Base-by-base conservation (phyloP, 2,888 invertebrate genomes). In the Eupithecia inturbata region DNA sequence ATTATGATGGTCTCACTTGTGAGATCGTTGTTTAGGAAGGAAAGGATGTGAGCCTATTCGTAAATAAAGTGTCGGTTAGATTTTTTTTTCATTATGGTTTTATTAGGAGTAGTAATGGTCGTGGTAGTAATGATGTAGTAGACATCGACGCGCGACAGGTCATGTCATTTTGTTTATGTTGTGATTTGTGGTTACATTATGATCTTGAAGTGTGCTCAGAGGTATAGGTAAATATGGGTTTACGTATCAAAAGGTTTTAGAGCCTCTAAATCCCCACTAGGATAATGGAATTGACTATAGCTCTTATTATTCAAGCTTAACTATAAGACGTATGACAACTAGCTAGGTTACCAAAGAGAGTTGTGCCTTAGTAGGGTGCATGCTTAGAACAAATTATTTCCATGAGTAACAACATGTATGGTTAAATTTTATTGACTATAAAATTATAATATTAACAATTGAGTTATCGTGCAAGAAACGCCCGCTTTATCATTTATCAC, bases 1-100 rank as follows among this genome's bases (percentile, higher is more conserved):
- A 71, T 67, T 74, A 63, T 67, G 16, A 49, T n/a, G n/a, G 60
- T 39, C 36, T 66, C 66, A 39, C 63, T 64, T 64, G 19, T 31
- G 49, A 22, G 22, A n/a, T 22, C 19, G 28, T 16, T 31, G 19
- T 19, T 26, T 31, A 19, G 33, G 10, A 33, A 22, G 63, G 3
- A n/a, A 33, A 9, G 31, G 28, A 28, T 12, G 1, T 57, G 12
- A 45, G 19, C 6, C 19, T 45, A 45, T 7, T 19, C 5, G 31
- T 45, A n/a, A n/a, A n/a, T n/a, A n/a, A n/a, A n/a, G n/a, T n/a
- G n/a, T n/a, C n/a, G n/a, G n/a, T n/a, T n/a, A n/a, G n/a, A n/a
- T n/a, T n/a, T n/a, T n/a, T n/a, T n/a, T n/a, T n/a, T n/a, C n/a
- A n/a, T n/a, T n/a, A n/a, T n/a, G n/a, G n/a, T n/a, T n/a, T n/a